phyloP scores from a whole-genome alignment of 2,888 invertebrate genomes.

The Sinopyrophorus schimmeli region DNA sequence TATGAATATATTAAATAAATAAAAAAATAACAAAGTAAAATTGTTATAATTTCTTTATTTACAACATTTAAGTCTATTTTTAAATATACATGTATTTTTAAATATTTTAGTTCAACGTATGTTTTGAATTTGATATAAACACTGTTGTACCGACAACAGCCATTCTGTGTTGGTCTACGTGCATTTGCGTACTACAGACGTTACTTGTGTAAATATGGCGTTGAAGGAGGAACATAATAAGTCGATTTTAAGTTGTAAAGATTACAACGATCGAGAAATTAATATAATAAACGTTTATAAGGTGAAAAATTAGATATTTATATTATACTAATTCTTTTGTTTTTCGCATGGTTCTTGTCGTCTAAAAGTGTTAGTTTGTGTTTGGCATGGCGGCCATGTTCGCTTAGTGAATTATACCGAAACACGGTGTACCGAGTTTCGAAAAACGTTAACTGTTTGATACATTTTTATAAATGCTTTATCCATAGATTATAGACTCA shows the following conservation, averaged over 20 bases:
- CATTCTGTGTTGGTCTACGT: not conserved
- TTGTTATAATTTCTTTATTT: too few relatives aligned
- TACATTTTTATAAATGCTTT: constrained; percentile 38
- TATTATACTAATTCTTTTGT: constrained; percentile 49
- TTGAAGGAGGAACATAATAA: constrained; percentile 53
- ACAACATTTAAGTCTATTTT: too few relatives aligned
- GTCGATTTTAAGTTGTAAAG: constrained; percentile 50
- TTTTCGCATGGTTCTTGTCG: constrained; percentile 52
- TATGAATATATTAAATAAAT: too few relatives aligned
- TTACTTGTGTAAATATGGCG: constrained; percentile 53
- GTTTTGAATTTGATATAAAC: too few relatives aligned
- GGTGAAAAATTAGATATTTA: constrained; percentile 52
- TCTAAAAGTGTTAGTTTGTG: constrained; percentile 48
- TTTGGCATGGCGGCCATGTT: constrained; percentile 55
- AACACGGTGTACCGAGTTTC: constrained; percentile 37
- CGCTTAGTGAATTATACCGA: constrained; percentile 46
- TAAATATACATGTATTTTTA: too few relatives aligned
- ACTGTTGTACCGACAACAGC: too few relatives aligned
- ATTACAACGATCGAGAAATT: constrained; percentile 51
- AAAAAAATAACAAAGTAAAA: too few relatives aligned
- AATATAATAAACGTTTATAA: constrained; percentile 52
- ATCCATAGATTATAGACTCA: constrained; percentile 41
- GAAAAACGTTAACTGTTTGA: constrained; percentile 22
- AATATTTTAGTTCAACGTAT: too few relatives aligned
- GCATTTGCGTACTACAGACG: constrained; percentile 23